Evolutionary conservation across 2,797 vertebrate genomes (phyloP).

Genomic region (Okamejei kenojei): DNA sequence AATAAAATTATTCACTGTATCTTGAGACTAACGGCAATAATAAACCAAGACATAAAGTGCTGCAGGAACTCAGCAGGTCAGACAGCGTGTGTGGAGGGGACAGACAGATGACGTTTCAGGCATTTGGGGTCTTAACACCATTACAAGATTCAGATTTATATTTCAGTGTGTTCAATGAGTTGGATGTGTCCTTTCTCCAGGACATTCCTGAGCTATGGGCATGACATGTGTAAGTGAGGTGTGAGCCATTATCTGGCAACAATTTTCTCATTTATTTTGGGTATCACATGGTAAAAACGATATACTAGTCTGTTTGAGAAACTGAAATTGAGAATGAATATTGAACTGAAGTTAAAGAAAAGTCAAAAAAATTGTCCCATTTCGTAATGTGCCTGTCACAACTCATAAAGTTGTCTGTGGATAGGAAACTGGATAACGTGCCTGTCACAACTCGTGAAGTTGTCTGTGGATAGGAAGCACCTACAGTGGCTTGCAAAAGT

Average conservation of each 20-base stretch:
- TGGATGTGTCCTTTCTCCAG: not conserved
- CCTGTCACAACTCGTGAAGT: too few species aligned
- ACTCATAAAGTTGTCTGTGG: not conserved
- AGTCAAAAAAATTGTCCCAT: not conserved
- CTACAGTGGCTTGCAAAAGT: too few species aligned
- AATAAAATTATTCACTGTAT: too few species aligned
- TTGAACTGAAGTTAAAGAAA: not conserved
- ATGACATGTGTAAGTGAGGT: not conserved
- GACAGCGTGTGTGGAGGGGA: too few species aligned
- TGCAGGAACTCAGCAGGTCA: too few species aligned
- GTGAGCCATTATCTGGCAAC: not conserved
- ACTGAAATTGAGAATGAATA: not conserved
- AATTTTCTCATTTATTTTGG: not conserved
- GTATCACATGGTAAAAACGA: not conserved
- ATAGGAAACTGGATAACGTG: too few species aligned
- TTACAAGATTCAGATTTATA: not conserved
- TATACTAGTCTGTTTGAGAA: not conserved
- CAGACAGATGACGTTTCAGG: too few species aligned
- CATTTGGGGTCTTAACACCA: not conserved
- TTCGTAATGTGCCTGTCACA: not conserved
- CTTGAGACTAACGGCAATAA: too few species aligned
- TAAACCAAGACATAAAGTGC: too few species aligned
- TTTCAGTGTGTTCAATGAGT: not conserved
- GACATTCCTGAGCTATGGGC: too few species aligned
- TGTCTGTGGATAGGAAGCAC: too few species aligned